Evolutionary conservation across 1,140 invertebrate species (phyloP), one percentile per base, ranked within the genome.

Genomic region (Dinoponera quadriceps): DNA sequence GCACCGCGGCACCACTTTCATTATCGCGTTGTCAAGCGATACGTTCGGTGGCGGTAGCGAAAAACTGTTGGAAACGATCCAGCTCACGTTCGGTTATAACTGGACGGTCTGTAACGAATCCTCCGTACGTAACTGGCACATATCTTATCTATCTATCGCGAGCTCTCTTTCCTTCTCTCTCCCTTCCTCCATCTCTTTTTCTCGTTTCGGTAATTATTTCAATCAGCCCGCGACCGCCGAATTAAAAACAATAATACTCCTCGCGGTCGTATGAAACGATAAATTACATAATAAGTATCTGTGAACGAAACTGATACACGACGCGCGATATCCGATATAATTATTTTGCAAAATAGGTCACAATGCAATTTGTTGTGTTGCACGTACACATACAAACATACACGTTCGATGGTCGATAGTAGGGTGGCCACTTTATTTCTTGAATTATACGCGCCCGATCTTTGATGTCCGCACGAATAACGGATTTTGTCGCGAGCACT

Each of bases 321-420:
- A 22, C 66, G 14, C 57, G 51, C 44, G 75, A 77, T 29, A 66
- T 44, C 27, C 27, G 51, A 71, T 71, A 71, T 20, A 71, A 80
- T 80, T 71, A 71, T 80, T 80, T 80, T 57, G 25, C 9, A 57
- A 80, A 80, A 29, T 71, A n/a, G 51, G 65, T 71, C 33, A 38
- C 59, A n/a, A 44, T 44, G 33, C 65, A 44, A 57, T 71, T 69
- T 57, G 65, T 66, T 66, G 18, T 22, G 54, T 9, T 11, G 27
- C 29, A 9, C 38, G 38, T 9, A 44, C 38, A 44, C 9, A 9
- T 44, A 11, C 38, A 44, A 1, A 11, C 9, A 44, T 38, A 13
- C n/a, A 44, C 16, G 29, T 29, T 25, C 33, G 29, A 3, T 16
- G 49, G 5, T 13, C 29, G 29, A 11, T 38, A 20, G n/a, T 69